phyloP scores from a whole-genome alignment of 1,140 invertebrate species.

The Atta colombica region DNA sequence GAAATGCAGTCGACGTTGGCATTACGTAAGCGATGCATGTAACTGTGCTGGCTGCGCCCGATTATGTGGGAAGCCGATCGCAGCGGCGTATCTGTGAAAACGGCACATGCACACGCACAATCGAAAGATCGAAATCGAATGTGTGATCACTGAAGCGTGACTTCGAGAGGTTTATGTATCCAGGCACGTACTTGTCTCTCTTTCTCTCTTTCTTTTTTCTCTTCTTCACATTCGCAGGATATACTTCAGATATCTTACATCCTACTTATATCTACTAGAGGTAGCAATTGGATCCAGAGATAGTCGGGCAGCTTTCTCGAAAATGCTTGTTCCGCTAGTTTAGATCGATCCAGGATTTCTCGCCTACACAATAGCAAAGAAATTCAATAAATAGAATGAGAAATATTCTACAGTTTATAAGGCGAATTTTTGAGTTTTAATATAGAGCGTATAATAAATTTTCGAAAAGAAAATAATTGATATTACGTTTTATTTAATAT shows the following conservation, averaged over 20 bases:
- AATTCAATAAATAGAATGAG: background rate
- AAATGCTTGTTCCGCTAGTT: background rate
- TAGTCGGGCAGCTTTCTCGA: slow-evolving; percentile 46
- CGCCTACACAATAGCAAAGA: background rate
- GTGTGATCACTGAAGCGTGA: slow-evolving; percentile 78
- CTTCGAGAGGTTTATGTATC: slow-evolving; percentile 59
- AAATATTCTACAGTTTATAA: background rate
- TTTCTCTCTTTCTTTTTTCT: background rate
- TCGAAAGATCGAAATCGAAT: slow-evolving; percentile 71
- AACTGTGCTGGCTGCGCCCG: slow-evolving; percentile 69
- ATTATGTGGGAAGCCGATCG: slow-evolving; percentile 77
- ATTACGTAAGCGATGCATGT: slow-evolving; percentile 78
- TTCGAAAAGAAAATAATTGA: background rate
- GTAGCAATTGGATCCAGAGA: slow-evolving; percentile 47
- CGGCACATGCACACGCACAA: slow-evolving; percentile 53
- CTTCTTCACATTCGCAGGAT: slow-evolving; percentile 10
- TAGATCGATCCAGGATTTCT: slow-evolving; percentile 38
- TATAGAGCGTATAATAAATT: background rate
- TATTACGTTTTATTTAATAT: slow-evolving; percentile 11
- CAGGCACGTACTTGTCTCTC: slow-evolving; percentile 9
- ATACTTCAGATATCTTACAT: slow-evolving; percentile 60
- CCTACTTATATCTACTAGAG: background rate
- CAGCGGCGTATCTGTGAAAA: slow-evolving; percentile 65
- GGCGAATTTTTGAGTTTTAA: background rate
- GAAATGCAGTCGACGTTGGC: slow-evolving; percentile 68